Conservation (phyloP, 2,888 invertebrate genomes). For the Sylvicola cinctus region DNA sequence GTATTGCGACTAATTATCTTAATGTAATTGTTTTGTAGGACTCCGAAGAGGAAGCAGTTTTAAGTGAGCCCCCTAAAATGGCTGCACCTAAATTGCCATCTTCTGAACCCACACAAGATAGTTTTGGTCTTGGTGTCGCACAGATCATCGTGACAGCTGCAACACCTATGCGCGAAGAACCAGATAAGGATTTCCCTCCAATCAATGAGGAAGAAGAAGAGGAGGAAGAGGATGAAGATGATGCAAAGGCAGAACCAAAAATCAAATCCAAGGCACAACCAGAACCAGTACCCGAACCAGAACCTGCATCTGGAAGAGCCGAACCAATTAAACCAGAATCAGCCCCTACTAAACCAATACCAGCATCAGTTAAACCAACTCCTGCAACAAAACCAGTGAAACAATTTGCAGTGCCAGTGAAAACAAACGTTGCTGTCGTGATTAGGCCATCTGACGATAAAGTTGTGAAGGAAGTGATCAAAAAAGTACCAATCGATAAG, state of each 20-base stretch:
- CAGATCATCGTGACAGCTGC: conserved; percentile 87
- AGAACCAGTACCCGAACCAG: conserved; percentile 7
- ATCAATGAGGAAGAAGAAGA: conserved; percentile 21
- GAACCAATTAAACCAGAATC: no score
- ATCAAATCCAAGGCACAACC: conserved; percentile 1
- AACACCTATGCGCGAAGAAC: conserved; percentile 77
- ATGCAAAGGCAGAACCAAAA: conserved; percentile 2
- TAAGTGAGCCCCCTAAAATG: no score
- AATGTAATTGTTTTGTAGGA: no score
- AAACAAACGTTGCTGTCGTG: neutral
- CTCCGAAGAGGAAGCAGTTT: neutral
- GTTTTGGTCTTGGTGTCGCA: conserved; percentile 58
- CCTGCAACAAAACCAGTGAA: neutral
- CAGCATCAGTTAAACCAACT: conserved; percentile 4
- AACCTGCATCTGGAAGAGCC: conserved; percentile 8
- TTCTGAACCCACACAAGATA: conserved; percentile 18
- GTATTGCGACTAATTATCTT: no score
- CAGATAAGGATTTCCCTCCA: conserved; percentile 55
- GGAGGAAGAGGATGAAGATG: conserved; percentile 11
- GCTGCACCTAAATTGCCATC: neutral
- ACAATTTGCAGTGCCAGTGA: neutral
- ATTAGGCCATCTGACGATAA: neutral
- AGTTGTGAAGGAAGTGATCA: neutral
- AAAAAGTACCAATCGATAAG: neutral
- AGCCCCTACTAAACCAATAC: conserved; percentile 6